These are phyloP conservation scores for Choreutis nemorana DNA, from an alignment of 2,888 invertebrate species.

Conservation along the genomic window DNA sequence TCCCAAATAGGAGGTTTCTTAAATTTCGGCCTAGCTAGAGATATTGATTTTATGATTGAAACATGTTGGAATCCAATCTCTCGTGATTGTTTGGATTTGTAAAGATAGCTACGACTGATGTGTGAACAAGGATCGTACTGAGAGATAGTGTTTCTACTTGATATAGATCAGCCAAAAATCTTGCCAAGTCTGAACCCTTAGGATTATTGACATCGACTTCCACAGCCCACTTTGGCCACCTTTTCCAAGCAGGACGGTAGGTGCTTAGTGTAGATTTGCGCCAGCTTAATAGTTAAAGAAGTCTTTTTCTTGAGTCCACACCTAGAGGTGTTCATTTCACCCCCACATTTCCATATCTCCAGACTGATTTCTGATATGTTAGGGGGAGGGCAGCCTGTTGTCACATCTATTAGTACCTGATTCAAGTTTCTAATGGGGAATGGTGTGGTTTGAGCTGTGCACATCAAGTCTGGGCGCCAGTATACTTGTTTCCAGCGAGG, in stretches of 20 bases:
- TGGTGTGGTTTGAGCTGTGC: slow-evolving; percentile 14
- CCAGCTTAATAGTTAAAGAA: slow-evolving; percentile 10
- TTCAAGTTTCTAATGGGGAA: no score
- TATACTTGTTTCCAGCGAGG: slow-evolving; percentile 14
- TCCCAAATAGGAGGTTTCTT: slow-evolving; percentile 15
- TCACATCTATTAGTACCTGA: no score
- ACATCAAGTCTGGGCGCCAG: slow-evolving; percentile 18
- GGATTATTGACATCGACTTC: no score
- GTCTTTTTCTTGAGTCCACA: slow-evolving; percentile 12
- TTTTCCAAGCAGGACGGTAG: slow-evolving; percentile 13
- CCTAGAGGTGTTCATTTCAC: slow-evolving; percentile 10
- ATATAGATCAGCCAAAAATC: no score
- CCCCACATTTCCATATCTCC: slow-evolving; percentile 16
- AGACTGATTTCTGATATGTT: slow-evolving; percentile 5
- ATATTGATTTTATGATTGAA: slow-evolving; percentile 12
- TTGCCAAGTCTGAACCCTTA: no score
- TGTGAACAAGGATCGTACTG: slow-evolving; percentile 11
- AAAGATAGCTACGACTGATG: slow-evolving; percentile 11
- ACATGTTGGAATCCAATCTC: slow-evolving; percentile 10
- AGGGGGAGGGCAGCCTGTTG: slow-evolving; percentile 12
- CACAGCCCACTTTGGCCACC: no score
- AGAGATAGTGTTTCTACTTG: no score
- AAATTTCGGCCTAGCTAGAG: slow-evolving; percentile 1
- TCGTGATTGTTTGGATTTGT: no score
- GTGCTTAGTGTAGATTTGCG: no score